These are phyloP conservation scores for Ochotona princeps DNA, from an alignment of 2,113 vertebrate species.

Conservation along the genomic window DNA sequence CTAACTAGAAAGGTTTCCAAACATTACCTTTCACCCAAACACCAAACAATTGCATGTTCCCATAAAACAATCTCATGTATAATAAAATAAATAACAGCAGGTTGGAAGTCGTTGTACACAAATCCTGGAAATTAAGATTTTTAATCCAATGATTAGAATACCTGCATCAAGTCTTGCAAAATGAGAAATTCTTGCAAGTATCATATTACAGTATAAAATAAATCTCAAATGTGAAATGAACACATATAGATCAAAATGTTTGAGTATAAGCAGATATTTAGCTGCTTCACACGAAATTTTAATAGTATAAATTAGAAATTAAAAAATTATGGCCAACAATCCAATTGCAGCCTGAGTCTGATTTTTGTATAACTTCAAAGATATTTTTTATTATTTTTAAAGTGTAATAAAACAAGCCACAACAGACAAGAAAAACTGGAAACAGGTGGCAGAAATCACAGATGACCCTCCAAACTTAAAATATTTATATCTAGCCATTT, in stretches of 20 bases:
- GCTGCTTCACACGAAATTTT: slow-evolving; percentile 75
- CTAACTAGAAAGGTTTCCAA: slow-evolving; percentile 73
- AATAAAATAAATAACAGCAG: neutral
- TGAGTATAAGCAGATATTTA: slow-evolving; percentile 85
- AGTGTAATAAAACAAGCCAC: slow-evolving; percentile 21
- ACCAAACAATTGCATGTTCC: slow-evolving; percentile 70
- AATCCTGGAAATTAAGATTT: slow-evolving; percentile 63
- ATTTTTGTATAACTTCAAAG: neutral
- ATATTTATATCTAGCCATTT: slow-evolving; percentile 53
- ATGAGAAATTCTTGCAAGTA: slow-evolving; percentile 75
- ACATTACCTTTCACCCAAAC: neutral
- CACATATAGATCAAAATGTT: slow-evolving; percentile 76
- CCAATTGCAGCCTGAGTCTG: neutral
- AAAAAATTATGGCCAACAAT: slow-evolving; percentile 2
- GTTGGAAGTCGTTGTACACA: slow-evolving; percentile 18
- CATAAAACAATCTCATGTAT: neutral
- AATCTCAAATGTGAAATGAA: slow-evolving; percentile 78
- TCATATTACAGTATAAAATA: slow-evolving; percentile 76
- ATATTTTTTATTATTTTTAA: slow-evolving; percentile 54
- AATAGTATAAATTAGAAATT: slow-evolving; percentile 70
- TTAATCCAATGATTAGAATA: slow-evolving; percentile 83
- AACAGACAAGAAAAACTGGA: neutral
- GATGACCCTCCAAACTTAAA: slow-evolving; percentile 20
- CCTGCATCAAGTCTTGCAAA: slow-evolving; percentile 50
- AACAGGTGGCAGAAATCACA: slow-evolving; percentile 6